Percentiles rank a stretch among this genome's conserved stretches.
These are phyloP conservation scores for Microvelia longipes DNA, from an alignment of 1,140 invertebrate genomes.

Conservation along the genomic window DNA sequence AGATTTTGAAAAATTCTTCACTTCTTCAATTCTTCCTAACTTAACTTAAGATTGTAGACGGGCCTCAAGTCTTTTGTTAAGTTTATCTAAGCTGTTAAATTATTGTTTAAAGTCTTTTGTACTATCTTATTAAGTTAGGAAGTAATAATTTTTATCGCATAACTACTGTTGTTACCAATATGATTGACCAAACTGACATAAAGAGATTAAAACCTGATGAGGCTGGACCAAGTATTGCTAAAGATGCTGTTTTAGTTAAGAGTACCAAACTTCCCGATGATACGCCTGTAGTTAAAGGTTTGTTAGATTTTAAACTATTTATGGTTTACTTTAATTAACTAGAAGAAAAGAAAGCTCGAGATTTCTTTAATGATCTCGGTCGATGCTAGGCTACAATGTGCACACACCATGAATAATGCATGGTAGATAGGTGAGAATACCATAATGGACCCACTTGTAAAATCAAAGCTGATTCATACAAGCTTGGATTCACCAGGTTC, in stretches of 20 bases:
- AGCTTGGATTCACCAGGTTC: too few species aligned
- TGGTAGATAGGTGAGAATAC: background rate
- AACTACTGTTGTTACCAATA: too few species aligned
- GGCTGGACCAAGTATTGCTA: slow-evolving; percentile 15
- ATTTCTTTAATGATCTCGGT: background rate
- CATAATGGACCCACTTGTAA: background rate
- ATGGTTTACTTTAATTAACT: background rate
- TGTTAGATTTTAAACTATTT: background rate
- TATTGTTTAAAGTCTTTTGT: too few species aligned
- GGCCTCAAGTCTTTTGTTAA: too few species aligned
- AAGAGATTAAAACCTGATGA: background rate
- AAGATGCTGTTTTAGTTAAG: slow-evolving; percentile 47
- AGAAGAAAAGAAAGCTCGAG: background rate
- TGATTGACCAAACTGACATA: background rate
- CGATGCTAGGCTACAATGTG: background rate
- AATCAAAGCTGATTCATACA: background rate
- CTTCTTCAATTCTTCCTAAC: too few species aligned
- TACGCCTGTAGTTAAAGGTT: slow-evolving; percentile 46
- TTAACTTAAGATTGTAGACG: too few species aligned
- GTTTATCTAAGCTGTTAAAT: too few species aligned
- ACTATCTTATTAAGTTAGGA: too few species aligned
- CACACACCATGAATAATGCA: background rate
- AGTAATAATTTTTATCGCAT: too few species aligned
- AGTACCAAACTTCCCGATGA: slow-evolving; percentile 43
- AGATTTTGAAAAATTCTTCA: too few species aligned